Percentiles rank a stretch among this genome's conserved stretches.
phyloP scores from a whole-genome alignment of 2,888 invertebrate species.

The Kuschelorhynchus macadamiae region DNA sequence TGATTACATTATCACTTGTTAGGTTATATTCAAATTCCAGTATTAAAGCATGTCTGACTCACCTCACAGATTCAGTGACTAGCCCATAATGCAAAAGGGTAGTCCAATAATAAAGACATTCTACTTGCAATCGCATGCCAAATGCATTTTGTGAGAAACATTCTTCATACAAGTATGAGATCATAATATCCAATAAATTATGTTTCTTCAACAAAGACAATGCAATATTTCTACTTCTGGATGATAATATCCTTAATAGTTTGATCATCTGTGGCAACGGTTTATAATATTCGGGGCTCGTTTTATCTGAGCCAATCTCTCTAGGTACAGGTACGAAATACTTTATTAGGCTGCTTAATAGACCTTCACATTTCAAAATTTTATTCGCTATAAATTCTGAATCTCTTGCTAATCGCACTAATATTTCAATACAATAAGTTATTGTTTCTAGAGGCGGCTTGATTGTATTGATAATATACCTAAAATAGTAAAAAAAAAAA shows the following conservation, averaged over 20 bases:
- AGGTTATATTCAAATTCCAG: too few species aligned
- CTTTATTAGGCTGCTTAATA: constrained; percentile 75
- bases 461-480: constrained; percentile 71
- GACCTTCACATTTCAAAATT: constrained; percentile 75
- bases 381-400: constrained; percentile 77
- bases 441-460: constrained; percentile 81
- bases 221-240: constrained; percentile 74
- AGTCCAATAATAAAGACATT: constrained; percentile 74
- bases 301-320: constrained; percentile 19
- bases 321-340: constrained; percentile 73
- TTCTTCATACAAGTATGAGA: constrained; percentile 73
- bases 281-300: constrained; percentile 72
- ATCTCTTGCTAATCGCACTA: constrained; percentile 85
- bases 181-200: constrained; percentile 71
- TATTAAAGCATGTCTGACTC: too few species aligned
- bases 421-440: constrained; percentile 81
- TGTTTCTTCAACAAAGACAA: constrained; percentile 71
- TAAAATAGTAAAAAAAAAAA: neutral
- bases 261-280: constrained; percentile 82
- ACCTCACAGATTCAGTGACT: constrained; percentile 69
- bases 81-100: constrained; percentile 72
- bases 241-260: constrained; percentile 79
- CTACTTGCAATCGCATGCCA: constrained; percentile 75
- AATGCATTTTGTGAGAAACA: constrained; percentile 69
- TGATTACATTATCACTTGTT: too few species aligned